Evolutionary conservation across 2,113 vertebrate genomes (phyloP).

Genomic region (Bombycilla garrulus): DNA sequence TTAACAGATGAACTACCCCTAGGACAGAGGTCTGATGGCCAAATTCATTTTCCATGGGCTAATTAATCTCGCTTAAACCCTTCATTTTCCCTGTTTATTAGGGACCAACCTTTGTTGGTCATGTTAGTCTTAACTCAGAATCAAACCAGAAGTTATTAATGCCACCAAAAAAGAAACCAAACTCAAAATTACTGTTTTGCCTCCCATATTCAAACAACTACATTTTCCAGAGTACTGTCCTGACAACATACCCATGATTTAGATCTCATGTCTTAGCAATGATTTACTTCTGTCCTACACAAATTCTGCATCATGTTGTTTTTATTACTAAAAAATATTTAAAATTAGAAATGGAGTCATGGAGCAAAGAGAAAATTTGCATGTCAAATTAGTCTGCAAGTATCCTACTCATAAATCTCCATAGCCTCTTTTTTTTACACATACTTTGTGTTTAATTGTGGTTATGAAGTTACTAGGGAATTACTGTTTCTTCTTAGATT

Average conservation of each 20-base stretch:
- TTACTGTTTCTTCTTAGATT: not conserved
- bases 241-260: not conserved
- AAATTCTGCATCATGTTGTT: not conserved
- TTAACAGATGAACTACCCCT: not conserved
- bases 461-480: not conserved
- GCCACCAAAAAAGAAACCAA: not conserved
- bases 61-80: constrained; percentile 37
- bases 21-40: not conserved
- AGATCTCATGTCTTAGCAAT: not conserved
- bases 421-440: not conserved
- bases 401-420: not conserved
- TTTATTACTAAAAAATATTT: not conserved
- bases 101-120: not conserved
- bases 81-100: not conserved
- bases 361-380: not conserved
- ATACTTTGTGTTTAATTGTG: not conserved
- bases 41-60: constrained; percentile 1
- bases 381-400: not conserved
- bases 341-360: not conserved
- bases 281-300: not conserved
- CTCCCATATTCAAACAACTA: not conserved
- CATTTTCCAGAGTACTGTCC: not conserved
- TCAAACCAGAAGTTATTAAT: not conserved
- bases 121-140: not conserved
- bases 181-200: not conserved